Conservation (phyloP, 2,797 vertebrate species). For the Tauraco hartlaubi region DNA sequence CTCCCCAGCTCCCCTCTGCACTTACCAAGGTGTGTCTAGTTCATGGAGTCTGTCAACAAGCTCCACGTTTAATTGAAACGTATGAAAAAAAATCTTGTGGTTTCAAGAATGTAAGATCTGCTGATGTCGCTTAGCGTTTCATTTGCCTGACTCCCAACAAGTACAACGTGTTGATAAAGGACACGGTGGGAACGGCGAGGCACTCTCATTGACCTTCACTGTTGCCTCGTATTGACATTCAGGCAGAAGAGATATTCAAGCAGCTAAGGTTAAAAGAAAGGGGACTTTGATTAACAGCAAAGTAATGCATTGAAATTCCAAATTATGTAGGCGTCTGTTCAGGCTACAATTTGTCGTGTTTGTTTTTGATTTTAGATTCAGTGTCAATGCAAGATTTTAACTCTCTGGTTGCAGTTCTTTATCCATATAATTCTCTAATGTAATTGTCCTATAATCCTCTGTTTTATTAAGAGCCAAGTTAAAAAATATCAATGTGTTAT, state of each 20-base stretch:
- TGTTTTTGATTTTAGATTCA: conserved; percentile 64
- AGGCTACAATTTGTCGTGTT: conserved; percentile 24
- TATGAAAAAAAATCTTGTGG: neutral
- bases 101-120: neutral
- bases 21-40: neutral
- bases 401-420: conserved; percentile 37
- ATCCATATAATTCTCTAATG: neutral
- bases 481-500: neutral
- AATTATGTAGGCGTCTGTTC: conserved; percentile 34
- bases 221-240: conserved; percentile 57
- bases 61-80: neutral
- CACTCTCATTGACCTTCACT: conserved; percentile 44
- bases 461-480: conserved; percentile 1
- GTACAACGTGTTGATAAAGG: conserved; percentile 27
- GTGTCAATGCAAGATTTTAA: conserved; percentile 50
- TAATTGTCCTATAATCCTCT: conserved; percentile 39
- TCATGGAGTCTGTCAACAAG: neutral
- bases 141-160: neutral
- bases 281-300: conserved; percentile 70
- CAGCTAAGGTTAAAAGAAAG: conserved; percentile 63
- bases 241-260: conserved; percentile 45
- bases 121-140: neutral
- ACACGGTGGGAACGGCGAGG: neutral
- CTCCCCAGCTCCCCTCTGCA: neutral
- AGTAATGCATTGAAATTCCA: conserved; percentile 61